Evolutionary conservation across 2,888 invertebrate species (phyloP).

Genomic region (Lasioglossum calceatum): DNA sequence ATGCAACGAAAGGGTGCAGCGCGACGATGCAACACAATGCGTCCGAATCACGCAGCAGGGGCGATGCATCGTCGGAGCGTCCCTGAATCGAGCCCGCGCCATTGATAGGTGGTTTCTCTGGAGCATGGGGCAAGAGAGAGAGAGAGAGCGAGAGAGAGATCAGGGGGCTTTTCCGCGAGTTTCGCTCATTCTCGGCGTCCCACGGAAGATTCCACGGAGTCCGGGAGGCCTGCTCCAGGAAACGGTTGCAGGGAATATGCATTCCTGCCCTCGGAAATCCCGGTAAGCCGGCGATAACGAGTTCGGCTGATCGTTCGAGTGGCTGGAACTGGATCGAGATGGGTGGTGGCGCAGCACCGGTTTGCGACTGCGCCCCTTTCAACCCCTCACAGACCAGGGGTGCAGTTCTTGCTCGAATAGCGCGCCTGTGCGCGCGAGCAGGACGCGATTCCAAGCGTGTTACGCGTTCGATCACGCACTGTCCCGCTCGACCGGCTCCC

Average conservation of each 20-base stretch:
- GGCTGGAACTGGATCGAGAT: slow-evolving; percentile 15
- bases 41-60: slow-evolving; percentile 2
- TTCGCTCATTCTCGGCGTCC: not conserved
- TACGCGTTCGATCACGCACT: slow-evolving; percentile 11
- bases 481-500: not conserved
- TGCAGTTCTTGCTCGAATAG: slow-evolving; percentile 44
- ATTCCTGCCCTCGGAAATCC: slow-evolving; percentile 32
- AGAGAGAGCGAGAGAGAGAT: not conserved
- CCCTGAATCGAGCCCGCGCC: not conserved
- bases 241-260: not conserved
- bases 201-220: slow-evolving; percentile 2
- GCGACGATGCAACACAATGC: not conserved
- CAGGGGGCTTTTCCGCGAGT: not conserved
- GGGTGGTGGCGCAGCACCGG: slow-evolving; percentile 27
- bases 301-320: slow-evolving; percentile 15
- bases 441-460: slow-evolving; percentile 15
- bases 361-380: slow-evolving; percentile 35
- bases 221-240: not conserved
- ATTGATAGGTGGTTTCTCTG: not conserved
- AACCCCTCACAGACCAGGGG: not conserved
- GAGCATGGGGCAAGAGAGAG: not conserved
- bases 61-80: slow-evolving; percentile 1
- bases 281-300: slow-evolving; percentile 23
- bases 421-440: slow-evolving; percentile 21
- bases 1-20: slow-evolving; percentile 8